phyloP scores from a whole-genome alignment of 2,797 vertebrate species.

The Hephaestus fuliginosus region DNA sequence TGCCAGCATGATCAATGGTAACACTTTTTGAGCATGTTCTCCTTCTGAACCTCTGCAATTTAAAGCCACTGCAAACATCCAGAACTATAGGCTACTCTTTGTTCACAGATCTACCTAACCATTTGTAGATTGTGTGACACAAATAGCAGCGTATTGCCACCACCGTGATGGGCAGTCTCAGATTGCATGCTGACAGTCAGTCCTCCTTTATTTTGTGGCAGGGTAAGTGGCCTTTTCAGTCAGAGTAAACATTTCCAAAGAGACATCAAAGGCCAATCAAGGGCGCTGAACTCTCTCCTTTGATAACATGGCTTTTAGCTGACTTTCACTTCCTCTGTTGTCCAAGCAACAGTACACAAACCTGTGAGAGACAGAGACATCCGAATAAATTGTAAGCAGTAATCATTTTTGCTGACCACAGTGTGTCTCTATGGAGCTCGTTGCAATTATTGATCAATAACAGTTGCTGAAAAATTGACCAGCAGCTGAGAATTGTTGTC shows the following conservation, averaged over 20 bases:
- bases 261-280: slow-evolving; percentile 46
- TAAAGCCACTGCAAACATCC: slow-evolving; percentile 1
- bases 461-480: slow-evolving; percentile 25
- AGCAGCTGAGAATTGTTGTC: slow-evolving; percentile 2
- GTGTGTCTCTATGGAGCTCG: neutral
- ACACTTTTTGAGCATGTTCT: slow-evolving; percentile 3
- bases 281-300: neutral
- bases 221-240: slow-evolving; percentile 59
- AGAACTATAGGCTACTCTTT: neutral
- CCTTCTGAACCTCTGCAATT: neutral
- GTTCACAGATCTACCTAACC: slow-evolving; percentile 13
- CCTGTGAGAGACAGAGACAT: slow-evolving; percentile 6
- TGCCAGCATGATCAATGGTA: slow-evolving; percentile 9
- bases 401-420: neutral
- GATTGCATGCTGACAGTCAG: slow-evolving; percentile 43
- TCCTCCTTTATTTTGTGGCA: slow-evolving; percentile 43
- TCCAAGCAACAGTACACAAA: slow-evolving; percentile 6
- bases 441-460: slow-evolving; percentile 16
- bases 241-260: slow-evolving; percentile 55
- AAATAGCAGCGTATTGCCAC: slow-evolving; percentile 30
- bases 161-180: slow-evolving; percentile 43
- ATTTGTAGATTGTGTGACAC: slow-evolving; percentile 40
- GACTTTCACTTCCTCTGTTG: slow-evolving; percentile 15
- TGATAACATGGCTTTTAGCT: slow-evolving; percentile 5
- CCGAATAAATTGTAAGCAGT: neutral